Percentiles rank a stretch among this genome's conserved stretches.
Evolutionary conservation across 2,888 invertebrate genomes (phyloP).

Genomic region (Auanema sp.): DNA sequence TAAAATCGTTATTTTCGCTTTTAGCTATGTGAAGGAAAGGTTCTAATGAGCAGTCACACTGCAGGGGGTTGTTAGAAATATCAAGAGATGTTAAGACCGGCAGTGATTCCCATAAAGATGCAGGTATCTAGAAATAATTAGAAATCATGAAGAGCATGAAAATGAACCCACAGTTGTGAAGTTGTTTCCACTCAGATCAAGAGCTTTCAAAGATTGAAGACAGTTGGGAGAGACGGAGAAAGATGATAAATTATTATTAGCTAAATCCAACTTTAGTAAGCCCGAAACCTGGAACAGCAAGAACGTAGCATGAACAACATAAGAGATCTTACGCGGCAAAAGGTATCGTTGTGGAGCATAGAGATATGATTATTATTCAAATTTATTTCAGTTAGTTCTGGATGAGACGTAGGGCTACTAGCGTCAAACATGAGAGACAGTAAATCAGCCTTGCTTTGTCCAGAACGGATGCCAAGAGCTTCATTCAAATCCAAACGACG

Average conservation of each 20-base stretch:
- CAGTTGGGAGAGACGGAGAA: slow-evolving; percentile 4
- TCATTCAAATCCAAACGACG: slow-evolving; percentile 9
- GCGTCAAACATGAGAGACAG: slow-evolving; percentile 15
- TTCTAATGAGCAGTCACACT: slow-evolving; percentile 14
- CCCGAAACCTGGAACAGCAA: slow-evolving; percentile 8
- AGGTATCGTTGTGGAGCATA: slow-evolving; percentile 9
- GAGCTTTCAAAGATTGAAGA: background rate
- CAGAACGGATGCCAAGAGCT: background rate
- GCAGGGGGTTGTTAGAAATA: slow-evolving; percentile 10
- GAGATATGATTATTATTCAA: slow-evolving; percentile 7
- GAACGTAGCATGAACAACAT: background rate
- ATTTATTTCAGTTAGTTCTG: slow-evolving; percentile 5
- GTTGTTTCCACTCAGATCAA: slow-evolving; percentile 14
- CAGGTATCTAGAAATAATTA: background rate
- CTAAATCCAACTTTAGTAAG: slow-evolving; percentile 5
- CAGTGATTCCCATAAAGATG: slow-evolving; percentile 10
- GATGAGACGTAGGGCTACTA: background rate
- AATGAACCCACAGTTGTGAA: slow-evolving; percentile 9
- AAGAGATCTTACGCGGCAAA: slow-evolving; percentile 10
- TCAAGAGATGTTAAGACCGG: slow-evolving; percentile 10
- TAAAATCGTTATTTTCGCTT: slow-evolving; percentile 10
- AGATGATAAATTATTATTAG: slow-evolving; percentile 8
- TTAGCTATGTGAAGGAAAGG: slow-evolving; percentile 5
- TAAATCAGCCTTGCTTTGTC: slow-evolving; percentile 5
- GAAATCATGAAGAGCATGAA: background rate